These are phyloP conservation scores for Procambarus clarkii DNA, from an alignment of 1,140 invertebrate genomes.

Conservation along the genomic window DNA sequence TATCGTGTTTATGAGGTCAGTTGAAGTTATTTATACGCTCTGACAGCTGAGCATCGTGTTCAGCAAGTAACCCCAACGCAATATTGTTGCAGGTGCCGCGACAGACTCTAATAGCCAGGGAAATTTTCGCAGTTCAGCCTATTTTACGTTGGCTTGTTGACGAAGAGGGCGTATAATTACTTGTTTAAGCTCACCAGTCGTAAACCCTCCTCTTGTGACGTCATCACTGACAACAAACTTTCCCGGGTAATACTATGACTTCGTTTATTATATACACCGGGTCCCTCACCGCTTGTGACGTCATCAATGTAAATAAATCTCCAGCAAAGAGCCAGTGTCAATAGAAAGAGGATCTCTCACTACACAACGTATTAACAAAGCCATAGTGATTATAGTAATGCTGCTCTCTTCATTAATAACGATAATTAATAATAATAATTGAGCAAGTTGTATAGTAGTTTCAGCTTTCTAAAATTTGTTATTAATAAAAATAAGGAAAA, in stretches of 20 bases:
- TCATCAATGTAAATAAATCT: neutral
- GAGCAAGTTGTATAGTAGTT: no score
- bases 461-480: no score
- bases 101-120: neutral
- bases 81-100: neutral
- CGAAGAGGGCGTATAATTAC: neutral
- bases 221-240: neutral
- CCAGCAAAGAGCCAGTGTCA: neutral
- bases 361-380: neutral
- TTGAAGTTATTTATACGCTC: neutral
- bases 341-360: neutral
- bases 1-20: no score
- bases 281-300: neutral
- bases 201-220: neutral
- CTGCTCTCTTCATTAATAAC: neutral
- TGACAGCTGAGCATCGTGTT: neutral
- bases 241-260: neutral
- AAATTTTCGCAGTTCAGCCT: neutral
- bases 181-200: neutral
- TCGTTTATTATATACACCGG: neutral
- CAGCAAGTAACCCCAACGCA: neutral
- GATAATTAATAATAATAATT: neutral
- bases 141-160: neutral
- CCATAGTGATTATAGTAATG: neutral
- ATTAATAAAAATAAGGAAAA: no score